phyloP scores from a whole-genome alignment of 53 echinoderm and acorn worm genomes.

The Paelopatides confundens region DNA sequence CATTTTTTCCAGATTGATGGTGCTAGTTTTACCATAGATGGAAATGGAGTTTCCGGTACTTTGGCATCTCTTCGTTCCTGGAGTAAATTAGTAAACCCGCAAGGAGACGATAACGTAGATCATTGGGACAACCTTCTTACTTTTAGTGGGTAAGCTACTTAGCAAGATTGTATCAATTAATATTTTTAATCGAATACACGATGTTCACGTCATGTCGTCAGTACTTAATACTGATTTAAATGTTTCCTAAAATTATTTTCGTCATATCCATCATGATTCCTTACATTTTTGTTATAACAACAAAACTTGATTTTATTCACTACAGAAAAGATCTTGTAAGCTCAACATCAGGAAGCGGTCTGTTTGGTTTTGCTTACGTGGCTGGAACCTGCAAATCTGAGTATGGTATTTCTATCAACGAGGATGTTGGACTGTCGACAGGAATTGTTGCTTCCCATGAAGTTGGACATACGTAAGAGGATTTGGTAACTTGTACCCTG shows the following conservation, averaged over 20 bases:
- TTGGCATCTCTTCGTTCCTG: background rate
- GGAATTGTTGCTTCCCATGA: conserved; percentile 21
- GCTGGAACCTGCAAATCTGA: background rate
- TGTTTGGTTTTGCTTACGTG: background rate
- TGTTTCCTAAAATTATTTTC: too few species aligned
- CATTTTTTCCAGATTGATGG: background rate
- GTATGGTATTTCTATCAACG: background rate
- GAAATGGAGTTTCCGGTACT: background rate
- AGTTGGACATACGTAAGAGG: conserved; percentile 35
- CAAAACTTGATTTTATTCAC: too few species aligned
- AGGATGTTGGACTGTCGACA: conserved; percentile 16
- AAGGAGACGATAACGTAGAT: background rate
- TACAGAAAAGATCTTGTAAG: background rate
- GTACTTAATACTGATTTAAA: too few species aligned
- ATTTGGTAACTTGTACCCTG: too few species aligned
- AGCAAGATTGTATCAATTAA: too few species aligned
- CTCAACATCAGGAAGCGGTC: background rate
- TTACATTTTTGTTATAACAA: too few species aligned
- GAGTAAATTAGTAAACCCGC: background rate
- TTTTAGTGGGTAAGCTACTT: background rate
- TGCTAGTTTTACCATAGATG: background rate
- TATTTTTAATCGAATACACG: too few species aligned
- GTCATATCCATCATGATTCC: too few species aligned
- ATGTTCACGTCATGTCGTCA: too few species aligned
- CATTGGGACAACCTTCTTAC: conserved; percentile 24